Evolutionary conservation across 1,140 invertebrate genomes (phyloP), one percentile per base, ranked within the genome.

Genomic region (Marisa cornuarietis): DNA sequence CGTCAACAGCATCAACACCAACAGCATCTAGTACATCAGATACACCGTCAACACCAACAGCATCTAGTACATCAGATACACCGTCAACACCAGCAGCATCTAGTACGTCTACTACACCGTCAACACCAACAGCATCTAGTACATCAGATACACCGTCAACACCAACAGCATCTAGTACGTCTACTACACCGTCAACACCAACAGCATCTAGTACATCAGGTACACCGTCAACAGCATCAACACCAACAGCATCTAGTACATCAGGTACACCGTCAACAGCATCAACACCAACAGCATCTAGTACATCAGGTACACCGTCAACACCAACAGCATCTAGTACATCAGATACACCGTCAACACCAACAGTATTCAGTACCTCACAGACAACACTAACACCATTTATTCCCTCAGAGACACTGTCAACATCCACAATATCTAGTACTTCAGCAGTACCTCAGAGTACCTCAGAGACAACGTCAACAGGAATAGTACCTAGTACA

Each of bases 1-100:
- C 79, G 68, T n/a, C n/a, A n/a, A n/a, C n/a, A n/a, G n/a, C n/a
- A n/a, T 66, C 71, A 68, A 10, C 79, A 52, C 0, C 76, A 1
- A 61, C 66, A 65, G 58, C 51, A 42, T 0, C 68, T 18, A 22
- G 49, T 24, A 24, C 20, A 20, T 58, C 42, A n/a, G n/a, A n/a
- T n/a, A n/a, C n/a, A n/a, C n/a, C n/a, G n/a, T n/a, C n/a, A n/a
- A n/a, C n/a, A n/a, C n/a, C n/a, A n/a, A n/a, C n/a, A n/a, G n/a
- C n/a, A n/a, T n/a, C n/a, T n/a, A n/a, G n/a, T n/a, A n/a, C n/a
- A n/a, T n/a, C n/a, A n/a, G n/a, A n/a, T n/a, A n/a, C n/a, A n/a
- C n/a, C n/a, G n/a, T 51, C 66, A 78, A 52, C 73, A 76, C 20
- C 51, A 16, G 0, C 66, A 31, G 11, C 66, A 71, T 4, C 76